phyloP scores from a whole-genome alignment of 2,888 invertebrate genomes.

The Morpho deidamia region DNA sequence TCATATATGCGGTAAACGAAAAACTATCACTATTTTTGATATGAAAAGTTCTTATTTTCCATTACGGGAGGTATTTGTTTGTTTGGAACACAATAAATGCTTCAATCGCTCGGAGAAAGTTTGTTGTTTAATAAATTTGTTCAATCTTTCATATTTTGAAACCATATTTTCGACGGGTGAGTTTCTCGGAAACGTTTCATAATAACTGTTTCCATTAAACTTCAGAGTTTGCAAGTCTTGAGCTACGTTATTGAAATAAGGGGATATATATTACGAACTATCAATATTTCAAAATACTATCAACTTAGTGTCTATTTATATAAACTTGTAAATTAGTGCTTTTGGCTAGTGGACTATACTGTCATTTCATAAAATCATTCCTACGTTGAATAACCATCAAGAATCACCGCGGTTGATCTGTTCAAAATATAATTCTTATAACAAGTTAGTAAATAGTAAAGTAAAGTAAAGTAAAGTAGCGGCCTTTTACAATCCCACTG shows the following conservation, averaged over 20 bases:
- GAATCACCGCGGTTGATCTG: too few relatives aligned
- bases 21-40: neutral
- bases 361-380: too few relatives aligned
- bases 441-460: too few relatives aligned
- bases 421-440: slow-evolving; percentile 1
- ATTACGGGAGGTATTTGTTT: slow-evolving; percentile 3
- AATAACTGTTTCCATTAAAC: slow-evolving; percentile 10
- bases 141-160: slow-evolving; percentile 16
- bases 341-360: too few relatives aligned
- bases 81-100: slow-evolving; percentile 14
- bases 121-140: slow-evolving; percentile 18
- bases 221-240: neutral
- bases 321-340: too few relatives aligned
- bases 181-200: slow-evolving; percentile 11
- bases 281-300: neutral
- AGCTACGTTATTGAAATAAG: neutral
- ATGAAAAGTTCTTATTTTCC: neutral
- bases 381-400: too few relatives aligned
- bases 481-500: too few relatives aligned
- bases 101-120: slow-evolving; percentile 14
- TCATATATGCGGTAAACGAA: too few relatives aligned
- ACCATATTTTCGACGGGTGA: slow-evolving; percentile 16
- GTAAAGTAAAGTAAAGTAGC: too few relatives aligned
- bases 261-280: neutral
- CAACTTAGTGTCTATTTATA: too few relatives aligned